Percentiles rank a stretch among this genome's conserved stretches.
These are phyloP conservation scores for Daktulosphaira vitifoliae DNA, from an alignment of 1,140 invertebrate species.

Conservation along the genomic window DNA sequence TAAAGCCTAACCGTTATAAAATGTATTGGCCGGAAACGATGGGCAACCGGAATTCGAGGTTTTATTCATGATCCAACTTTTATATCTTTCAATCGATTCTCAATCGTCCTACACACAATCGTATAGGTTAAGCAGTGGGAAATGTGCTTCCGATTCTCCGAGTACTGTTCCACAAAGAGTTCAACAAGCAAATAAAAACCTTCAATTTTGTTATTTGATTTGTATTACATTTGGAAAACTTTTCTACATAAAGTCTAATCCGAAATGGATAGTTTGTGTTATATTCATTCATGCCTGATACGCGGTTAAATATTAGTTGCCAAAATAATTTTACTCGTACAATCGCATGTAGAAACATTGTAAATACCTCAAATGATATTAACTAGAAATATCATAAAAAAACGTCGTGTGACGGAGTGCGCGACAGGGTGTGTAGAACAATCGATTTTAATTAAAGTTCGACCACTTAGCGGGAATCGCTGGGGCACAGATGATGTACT, in stretches of 20 bases:
- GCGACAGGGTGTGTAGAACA: not conserved
- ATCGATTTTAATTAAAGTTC: slow-evolving; percentile 25
- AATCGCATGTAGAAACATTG: too few relatives aligned
- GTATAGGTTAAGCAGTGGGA: slow-evolving; percentile 18
- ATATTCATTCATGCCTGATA: too few relatives aligned
- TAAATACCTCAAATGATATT: slow-evolving; percentile 7
- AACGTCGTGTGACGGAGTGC: not conserved
- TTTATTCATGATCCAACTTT: slow-evolving; percentile 32
- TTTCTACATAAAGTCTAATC: too few relatives aligned
- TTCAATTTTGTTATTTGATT: too few relatives aligned
- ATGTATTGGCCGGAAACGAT: slow-evolving; percentile 25
- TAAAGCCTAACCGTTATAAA: slow-evolving; percentile 29
- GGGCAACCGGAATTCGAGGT: slow-evolving; percentile 31
- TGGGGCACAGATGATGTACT: too few relatives aligned
- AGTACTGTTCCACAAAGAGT: too few relatives aligned
- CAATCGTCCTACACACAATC: slow-evolving; percentile 2
- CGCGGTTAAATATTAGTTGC: too few relatives aligned
- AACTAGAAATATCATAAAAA: slow-evolving; percentile 15
- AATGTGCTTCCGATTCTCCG: slow-evolving; percentile 13
- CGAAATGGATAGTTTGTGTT: too few relatives aligned
- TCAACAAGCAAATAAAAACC: too few relatives aligned
- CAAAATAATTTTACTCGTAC: too few relatives aligned
- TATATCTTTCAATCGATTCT: not conserved
- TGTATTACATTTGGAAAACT: too few relatives aligned
- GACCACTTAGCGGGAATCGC: slow-evolving; percentile 8